These are phyloP conservation scores for Numenius phaeopus DNA, from an alignment of 2,797 vertebrate species.

Conservation along the genomic window DNA sequence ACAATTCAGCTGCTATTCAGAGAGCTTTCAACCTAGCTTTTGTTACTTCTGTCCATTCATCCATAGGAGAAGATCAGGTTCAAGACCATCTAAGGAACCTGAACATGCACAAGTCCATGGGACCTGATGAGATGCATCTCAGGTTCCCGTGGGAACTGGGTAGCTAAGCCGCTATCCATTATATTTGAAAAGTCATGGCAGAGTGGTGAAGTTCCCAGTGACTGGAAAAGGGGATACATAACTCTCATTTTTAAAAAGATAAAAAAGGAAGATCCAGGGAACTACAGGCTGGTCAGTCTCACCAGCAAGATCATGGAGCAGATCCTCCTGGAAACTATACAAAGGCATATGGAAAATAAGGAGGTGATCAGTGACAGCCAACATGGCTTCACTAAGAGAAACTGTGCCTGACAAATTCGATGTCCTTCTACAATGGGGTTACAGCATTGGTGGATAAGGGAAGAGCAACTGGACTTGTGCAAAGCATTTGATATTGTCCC, in stretches of 20 bases:
- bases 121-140: not conserved
- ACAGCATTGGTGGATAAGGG: not conserved
- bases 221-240: not conserved
- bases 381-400: not conserved
- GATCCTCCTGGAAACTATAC: not conserved
- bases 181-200: not conserved
- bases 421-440: accelerated
- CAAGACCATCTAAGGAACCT: not conserved
- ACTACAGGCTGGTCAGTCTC: not conserved
- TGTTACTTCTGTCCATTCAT: not conserved
- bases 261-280: not conserved
- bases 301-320: not conserved
- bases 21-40: not conserved
- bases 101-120: not conserved
- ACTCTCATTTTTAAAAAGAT: not conserved
- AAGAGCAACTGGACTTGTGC: not conserved
- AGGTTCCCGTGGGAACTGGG: not conserved
- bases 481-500: not conserved
- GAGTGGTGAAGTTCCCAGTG: not conserved
- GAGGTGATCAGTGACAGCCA: no score
- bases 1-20: not conserved
- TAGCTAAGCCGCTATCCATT: not conserved
- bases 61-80: not conserved
- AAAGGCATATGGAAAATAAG: not conserved
- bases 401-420: not conserved